Percentiles rank a stretch among this genome's conserved stretches.
Evolutionary conservation across 92 coral and sea anemone genomes (phyloP).

Genomic region (Phenganax marumi): DNA sequence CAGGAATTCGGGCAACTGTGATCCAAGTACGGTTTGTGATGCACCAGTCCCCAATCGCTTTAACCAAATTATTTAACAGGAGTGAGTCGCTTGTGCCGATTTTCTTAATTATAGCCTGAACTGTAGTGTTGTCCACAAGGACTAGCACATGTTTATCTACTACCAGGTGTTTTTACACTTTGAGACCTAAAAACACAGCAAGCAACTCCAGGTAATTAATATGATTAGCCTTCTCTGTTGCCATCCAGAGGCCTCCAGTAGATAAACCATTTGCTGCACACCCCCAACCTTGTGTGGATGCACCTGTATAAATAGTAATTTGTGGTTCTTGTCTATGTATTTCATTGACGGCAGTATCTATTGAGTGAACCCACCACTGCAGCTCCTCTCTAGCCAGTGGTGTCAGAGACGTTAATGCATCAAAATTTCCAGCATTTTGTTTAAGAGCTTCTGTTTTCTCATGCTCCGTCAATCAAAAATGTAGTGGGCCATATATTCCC

Average conservation of each 20-base stretch:
- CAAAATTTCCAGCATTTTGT: too few relatives aligned
- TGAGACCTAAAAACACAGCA: slow-evolving; percentile 26
- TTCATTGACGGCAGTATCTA: too few relatives aligned
- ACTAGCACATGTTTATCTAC: slow-evolving; percentile 4
- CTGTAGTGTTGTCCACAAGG: slow-evolving; percentile 25
- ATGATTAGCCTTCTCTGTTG: slow-evolving; percentile 47
- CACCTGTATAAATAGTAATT: too few relatives aligned
- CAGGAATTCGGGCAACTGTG: slow-evolving; percentile 45
- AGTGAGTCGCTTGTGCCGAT: slow-evolving; percentile 61
- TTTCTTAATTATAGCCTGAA: slow-evolving; percentile 57
- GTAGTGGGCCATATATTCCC: too few relatives aligned
- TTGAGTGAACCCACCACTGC: too few relatives aligned
- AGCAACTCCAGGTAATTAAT: slow-evolving; percentile 58
- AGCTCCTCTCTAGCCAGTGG: too few relatives aligned
- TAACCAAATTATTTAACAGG: slow-evolving; percentile 43
- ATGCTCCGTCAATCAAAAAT: too few relatives aligned
- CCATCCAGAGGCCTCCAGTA: slow-evolving; percentile 46
- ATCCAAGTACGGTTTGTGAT: slow-evolving; percentile 27
- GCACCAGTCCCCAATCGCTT: slow-evolving; percentile 38
- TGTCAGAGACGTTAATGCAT: too few relatives aligned
- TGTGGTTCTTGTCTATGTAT: too few relatives aligned
- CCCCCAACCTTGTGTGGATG: background rate
- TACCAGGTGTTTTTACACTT: slow-evolving; percentile 13
- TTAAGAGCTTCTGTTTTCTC: too few relatives aligned
- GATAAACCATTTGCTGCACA: slow-evolving; percentile 48